Conservation (phyloP, 2,888 invertebrate genomes). For the Cartodere bifasciata region DNA sequence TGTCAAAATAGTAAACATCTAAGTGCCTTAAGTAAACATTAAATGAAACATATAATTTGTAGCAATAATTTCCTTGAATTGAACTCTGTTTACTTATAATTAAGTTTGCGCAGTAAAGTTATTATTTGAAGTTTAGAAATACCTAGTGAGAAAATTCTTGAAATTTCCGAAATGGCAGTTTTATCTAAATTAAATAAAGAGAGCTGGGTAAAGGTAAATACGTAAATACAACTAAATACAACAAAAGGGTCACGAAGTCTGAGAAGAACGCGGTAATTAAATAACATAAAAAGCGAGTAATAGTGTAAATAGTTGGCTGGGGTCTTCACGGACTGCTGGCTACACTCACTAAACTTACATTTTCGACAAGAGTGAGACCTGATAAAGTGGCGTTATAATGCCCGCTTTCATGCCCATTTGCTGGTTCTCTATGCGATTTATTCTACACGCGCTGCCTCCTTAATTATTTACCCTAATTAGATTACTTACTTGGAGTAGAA, state of each 20-base stretch:
- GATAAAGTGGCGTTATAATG: slow-evolving; percentile 28
- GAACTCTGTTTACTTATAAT: too few species aligned
- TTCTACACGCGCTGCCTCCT: slow-evolving; percentile 21
- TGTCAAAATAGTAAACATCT: too few species aligned
- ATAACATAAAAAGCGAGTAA: slow-evolving; percentile 28
- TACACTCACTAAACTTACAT: slow-evolving; percentile 26
- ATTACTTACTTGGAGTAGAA: too few species aligned
- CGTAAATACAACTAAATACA: slow-evolving; percentile 14
- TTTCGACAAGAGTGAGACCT: slow-evolving; percentile 26
- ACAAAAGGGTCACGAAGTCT: slow-evolving; percentile 16
- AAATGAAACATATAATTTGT: too few species aligned
- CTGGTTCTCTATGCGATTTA: slow-evolving; percentile 23
- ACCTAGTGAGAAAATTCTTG: too few species aligned
- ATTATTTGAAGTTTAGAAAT: too few species aligned
- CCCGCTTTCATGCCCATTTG: slow-evolving; percentile 28
- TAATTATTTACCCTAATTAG: slow-evolving; percentile 16
- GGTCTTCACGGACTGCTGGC: slow-evolving; percentile 30
- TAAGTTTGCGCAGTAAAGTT: too few species aligned
- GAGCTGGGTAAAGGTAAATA: too few species aligned
- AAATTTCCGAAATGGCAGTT: too few species aligned
- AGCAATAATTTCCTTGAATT: too few species aligned
- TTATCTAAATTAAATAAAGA: too few species aligned
- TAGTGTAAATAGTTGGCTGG: slow-evolving; percentile 32
- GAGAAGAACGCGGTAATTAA: slow-evolving; percentile 27
- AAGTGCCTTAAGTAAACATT: too few species aligned